A percentile compares a stretch with the other conserved stretches of the same genome.
Conservation (phyloP, 1,140 invertebrate species). For the Eumeta japonica region DNA sequence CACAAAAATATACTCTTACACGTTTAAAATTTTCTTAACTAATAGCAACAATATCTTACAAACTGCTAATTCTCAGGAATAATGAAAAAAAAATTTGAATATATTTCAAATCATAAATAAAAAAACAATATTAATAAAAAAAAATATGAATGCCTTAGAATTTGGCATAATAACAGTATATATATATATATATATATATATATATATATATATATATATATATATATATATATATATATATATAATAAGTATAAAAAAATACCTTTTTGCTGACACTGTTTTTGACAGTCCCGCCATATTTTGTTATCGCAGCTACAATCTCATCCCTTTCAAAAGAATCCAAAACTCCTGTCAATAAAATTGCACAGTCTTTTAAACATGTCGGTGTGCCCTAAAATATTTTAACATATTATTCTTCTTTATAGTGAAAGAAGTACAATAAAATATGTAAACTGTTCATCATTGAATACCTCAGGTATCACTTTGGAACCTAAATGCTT, state of each 20-base stretch:
- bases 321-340: conserved; percentile 87
- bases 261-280: conserved; percentile 72
- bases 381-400: conserved; percentile 66
- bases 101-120: conserved; percentile 1
- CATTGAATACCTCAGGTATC: conserved; percentile 69
- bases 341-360: conserved; percentile 84
- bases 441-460: conserved; percentile 6
- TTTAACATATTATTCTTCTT: conserved; percentile 10
- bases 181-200: too few relatives aligned
- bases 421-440: too few relatives aligned
- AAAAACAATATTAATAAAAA: too few relatives aligned
- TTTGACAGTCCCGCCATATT: conserved; percentile 80
- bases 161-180: too few relatives aligned
- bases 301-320: conserved; percentile 69
- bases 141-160: too few relatives aligned
- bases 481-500: conserved; percentile 78
- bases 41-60: conserved; percentile 1
- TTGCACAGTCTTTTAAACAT: conserved; percentile 75
- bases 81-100: conserved; percentile 1
- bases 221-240: too few relatives aligned
- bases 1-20: too few relatives aligned
- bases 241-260: not conserved
- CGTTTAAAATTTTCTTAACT: not conserved
- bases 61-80: not conserved
- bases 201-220: not conserved